phyloP scores from a whole-genome alignment of 2,113 vertebrate genomes.

The Nycticryphes semicollaris region DNA sequence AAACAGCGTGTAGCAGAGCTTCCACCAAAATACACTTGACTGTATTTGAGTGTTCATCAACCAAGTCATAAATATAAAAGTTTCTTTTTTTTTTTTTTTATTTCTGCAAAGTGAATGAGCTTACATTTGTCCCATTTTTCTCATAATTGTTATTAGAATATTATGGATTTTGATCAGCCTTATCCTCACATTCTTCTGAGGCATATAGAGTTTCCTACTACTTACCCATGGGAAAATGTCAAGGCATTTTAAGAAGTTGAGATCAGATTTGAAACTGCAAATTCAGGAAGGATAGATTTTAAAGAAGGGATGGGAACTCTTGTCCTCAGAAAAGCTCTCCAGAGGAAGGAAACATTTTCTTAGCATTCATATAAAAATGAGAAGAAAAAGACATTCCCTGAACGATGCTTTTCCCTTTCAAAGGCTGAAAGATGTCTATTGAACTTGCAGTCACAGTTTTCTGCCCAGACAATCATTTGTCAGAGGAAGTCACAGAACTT shows the following conservation, averaged over 20 bases:
- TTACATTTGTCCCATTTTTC: not conserved
- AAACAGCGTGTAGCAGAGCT: not conserved
- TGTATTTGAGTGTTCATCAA: not conserved
- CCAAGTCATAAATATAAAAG: not conserved
- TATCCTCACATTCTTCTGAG: not conserved
- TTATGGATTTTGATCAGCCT: not conserved
- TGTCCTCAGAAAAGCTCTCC: not conserved
- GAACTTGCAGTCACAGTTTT: not conserved
- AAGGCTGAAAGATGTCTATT: not conserved
- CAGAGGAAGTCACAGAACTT: not conserved
- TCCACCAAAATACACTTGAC: not conserved
- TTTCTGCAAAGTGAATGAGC: not conserved
- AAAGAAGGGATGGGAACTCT: not conserved
- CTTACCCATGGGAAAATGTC: not conserved
- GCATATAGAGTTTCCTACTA: not conserved
- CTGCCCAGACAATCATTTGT: not conserved
- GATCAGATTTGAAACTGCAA: not conserved
- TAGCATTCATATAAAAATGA: not conserved
- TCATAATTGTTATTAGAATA: not conserved
- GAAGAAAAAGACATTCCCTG: not conserved
- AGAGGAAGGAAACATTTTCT: not conserved
- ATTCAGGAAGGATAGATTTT: not conserved
- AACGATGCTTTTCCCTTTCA: not conserved
- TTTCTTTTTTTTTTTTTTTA: not conserved
- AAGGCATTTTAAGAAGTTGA: not conserved